Conservation (phyloP, 2,888 invertebrate genomes). For the Sinohyriopsis cumingii region DNA sequence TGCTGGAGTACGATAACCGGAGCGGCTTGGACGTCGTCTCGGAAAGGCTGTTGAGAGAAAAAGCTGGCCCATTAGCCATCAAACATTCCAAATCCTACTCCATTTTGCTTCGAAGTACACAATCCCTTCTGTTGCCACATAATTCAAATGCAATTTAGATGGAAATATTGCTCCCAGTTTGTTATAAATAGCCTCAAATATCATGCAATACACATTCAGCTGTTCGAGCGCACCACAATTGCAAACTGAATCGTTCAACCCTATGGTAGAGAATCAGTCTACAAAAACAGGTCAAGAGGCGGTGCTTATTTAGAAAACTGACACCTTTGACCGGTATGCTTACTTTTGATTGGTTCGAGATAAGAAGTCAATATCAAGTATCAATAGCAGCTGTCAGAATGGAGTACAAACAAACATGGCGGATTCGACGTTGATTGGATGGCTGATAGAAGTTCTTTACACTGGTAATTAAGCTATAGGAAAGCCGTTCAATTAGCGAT, state of each 20-base stretch:
- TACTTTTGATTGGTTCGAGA: slow-evolving; percentile 43
- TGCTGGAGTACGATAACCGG: too few relatives aligned
- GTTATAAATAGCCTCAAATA: too few relatives aligned
- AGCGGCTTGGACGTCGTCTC: too few relatives aligned
- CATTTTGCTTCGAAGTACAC: too few relatives aligned
- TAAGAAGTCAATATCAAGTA: slow-evolving; percentile 43
- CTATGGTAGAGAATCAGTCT: slow-evolving; percentile 14
- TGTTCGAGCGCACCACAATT: too few relatives aligned
- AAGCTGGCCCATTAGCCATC: slow-evolving; percentile 44
- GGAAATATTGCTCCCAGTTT: too few relatives aligned
- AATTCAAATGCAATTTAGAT: too few relatives aligned
- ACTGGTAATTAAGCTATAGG: slow-evolving; percentile 2
- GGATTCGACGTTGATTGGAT: slow-evolving; percentile 42
- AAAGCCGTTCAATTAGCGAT: too few relatives aligned
- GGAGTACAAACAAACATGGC: slow-evolving; percentile 45
- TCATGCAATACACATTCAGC: too few relatives aligned
- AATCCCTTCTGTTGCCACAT: too few relatives aligned
- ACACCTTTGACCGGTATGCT: slow-evolving; percentile 39
- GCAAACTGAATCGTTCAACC: too few relatives aligned
- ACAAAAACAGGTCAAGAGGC: slow-evolving; percentile 49
- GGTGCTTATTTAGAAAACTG: slow-evolving; percentile 39
- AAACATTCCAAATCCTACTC: slow-evolving; percentile 23
- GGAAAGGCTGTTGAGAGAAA: slow-evolving; percentile 26
- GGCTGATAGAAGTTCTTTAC: slow-evolving; percentile 34
- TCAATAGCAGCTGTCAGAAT: slow-evolving; percentile 52